These are phyloP conservation scores for Dicrurus megarhynchus DNA, from an alignment of 2,113 vertebrate genomes.

Conservation along the genomic window DNA sequence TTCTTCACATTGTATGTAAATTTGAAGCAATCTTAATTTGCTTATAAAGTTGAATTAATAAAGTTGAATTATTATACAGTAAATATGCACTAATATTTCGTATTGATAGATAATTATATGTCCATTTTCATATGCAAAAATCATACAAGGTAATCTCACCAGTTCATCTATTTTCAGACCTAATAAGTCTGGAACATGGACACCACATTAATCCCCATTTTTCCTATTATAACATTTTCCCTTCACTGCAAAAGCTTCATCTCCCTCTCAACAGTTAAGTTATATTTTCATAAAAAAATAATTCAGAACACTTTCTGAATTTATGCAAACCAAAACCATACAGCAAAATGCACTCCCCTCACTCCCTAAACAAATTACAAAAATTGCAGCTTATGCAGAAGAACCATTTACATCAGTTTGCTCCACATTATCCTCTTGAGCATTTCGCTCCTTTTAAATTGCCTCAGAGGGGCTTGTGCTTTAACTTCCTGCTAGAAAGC, in stretches of 20 bases:
- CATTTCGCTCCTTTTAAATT: background rate
- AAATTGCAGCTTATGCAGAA: background rate
- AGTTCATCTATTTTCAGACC: constrained; percentile 46
- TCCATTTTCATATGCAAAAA: constrained; percentile 64
- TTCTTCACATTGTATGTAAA: constrained; percentile 77
- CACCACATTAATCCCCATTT: constrained; percentile 23
- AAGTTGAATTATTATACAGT: constrained; percentile 61
- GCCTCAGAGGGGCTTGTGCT: background rate
- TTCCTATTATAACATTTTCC: background rate
- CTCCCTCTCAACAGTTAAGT: background rate
- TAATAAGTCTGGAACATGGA: background rate
- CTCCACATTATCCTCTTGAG: background rate
- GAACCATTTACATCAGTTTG: background rate
- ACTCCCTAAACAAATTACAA: background rate
- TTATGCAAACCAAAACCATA: background rate
- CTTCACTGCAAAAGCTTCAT: background rate
- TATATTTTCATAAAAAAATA: background rate
- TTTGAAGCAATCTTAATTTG: constrained; percentile 75
- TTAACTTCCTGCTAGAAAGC: background rate
- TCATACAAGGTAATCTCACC: constrained; percentile 52
- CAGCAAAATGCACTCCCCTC: background rate
- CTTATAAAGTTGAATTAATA: constrained; percentile 67
- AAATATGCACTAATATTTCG: constrained; percentile 72
- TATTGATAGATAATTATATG: constrained; percentile 41
- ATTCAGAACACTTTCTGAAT: background rate